A percentile compares a stretch with the other conserved stretches of the same genome.
Conservation (phyloP, 1,140 invertebrate genomes). For the Achroia grisella region DNA sequence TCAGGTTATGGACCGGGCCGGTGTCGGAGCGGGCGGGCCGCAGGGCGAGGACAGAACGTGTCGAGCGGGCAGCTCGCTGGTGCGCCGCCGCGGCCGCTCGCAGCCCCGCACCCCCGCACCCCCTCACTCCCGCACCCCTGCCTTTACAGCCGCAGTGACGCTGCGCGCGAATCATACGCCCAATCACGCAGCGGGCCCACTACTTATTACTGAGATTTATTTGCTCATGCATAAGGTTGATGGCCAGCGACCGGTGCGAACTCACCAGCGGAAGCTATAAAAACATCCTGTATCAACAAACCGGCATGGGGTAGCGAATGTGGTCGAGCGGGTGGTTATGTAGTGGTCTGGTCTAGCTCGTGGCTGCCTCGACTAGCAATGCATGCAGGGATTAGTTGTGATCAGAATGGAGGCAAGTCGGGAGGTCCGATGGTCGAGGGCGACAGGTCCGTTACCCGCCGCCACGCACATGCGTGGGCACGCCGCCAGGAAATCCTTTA, state of each 20-base stretch:
- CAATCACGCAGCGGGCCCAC: constrained; percentile 57
- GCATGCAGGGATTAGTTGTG: background rate
- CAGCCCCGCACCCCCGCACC: constrained; percentile 7
- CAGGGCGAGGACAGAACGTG: constrained; percentile 37
- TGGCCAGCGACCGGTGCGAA: constrained; percentile 27
- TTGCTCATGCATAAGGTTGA: constrained; percentile 52
- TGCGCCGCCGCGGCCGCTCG: constrained; percentile 24
- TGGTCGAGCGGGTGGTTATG: background rate
- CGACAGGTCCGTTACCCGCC: constrained; percentile 7
- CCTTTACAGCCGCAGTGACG: constrained; percentile 56
- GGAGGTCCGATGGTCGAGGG: constrained; percentile 3
- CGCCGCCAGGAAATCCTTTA: constrained; percentile 70
- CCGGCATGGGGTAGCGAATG: background rate
- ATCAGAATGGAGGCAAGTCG: constrained; percentile 4
- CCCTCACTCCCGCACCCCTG: constrained; percentile 18
- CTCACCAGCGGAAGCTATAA: constrained; percentile 5
- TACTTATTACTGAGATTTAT: constrained; percentile 68
- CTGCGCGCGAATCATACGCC: constrained; percentile 69
- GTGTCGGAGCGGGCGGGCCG: constrained; percentile 34
- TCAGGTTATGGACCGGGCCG: constrained; percentile 15
- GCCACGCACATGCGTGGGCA: constrained; percentile 71
- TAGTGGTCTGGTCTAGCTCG: background rate
- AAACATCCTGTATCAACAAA: constrained; percentile 9
- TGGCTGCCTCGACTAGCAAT: background rate
- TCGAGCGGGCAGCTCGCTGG: constrained; percentile 18